phyloP scores from a whole-genome alignment of 92 coral and sea anemone genomes.

The Pocillopora meandrina region DNA sequence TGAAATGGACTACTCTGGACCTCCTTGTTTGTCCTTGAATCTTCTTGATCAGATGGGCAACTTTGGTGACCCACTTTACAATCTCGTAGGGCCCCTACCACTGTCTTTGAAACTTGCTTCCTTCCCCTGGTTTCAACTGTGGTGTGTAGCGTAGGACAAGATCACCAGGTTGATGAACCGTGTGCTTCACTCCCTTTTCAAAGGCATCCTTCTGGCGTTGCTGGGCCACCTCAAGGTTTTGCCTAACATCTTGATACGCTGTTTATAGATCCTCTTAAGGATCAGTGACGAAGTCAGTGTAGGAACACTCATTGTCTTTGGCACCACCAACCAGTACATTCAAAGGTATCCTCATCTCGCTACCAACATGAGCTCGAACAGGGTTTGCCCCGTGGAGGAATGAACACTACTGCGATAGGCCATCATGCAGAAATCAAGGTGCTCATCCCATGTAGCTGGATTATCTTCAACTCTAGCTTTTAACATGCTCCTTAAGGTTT shows the following conservation, averaged over 20 bases:
- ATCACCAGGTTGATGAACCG: conserved; percentile 52
- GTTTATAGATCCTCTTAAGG: no score
- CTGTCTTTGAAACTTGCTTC: conserved; percentile 51
- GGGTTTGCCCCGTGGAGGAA: no score
- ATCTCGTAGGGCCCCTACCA: conserved; percentile 57
- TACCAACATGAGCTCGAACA: no score
- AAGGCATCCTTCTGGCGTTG: conserved; percentile 63
- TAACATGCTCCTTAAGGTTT: no score
- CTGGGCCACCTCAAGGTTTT: conserved; percentile 53
- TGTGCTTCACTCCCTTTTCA: conserved; percentile 54
- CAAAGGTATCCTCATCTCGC: no score
- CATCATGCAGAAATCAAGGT: no score
- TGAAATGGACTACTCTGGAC: conserved; percentile 37
- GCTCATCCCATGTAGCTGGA: no score
- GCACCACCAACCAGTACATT: no score
- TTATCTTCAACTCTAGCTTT: no score
- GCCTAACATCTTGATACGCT: conserved; percentile 53
- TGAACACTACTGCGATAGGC: no score
- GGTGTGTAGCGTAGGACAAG: conserved; percentile 54
- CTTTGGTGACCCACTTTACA: conserved; percentile 41
- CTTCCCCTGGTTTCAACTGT: conserved; percentile 53
- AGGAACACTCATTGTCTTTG: no score
- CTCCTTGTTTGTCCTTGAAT: conserved; percentile 2
- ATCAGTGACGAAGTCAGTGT: no score
- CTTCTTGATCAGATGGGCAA: conserved; percentile 36